Evolutionary conservation across 2,888 invertebrate species (phyloP).

Genomic region (Orthosia gracilis): DNA sequence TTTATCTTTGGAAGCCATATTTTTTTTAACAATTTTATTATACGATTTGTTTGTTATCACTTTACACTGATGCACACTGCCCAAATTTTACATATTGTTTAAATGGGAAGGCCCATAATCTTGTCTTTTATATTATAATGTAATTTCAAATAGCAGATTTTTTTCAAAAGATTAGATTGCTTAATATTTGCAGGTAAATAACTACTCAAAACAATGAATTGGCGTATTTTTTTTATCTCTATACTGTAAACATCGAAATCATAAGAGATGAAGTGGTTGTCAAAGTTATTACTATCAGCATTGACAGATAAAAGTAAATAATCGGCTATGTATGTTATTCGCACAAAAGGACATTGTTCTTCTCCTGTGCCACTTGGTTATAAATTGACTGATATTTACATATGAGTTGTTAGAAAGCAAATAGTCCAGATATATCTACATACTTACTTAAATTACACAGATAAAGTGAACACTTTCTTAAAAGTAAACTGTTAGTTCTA

Average conservation of each 20-base stretch:
- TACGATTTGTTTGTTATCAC: constrained; percentile 13
- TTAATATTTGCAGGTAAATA: not conserved
- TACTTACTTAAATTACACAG: not conserved
- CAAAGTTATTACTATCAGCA: too few relatives aligned
- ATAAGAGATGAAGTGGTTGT: too few relatives aligned
- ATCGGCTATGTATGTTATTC: not conserved
- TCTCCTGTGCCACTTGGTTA: not conserved
- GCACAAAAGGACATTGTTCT: not conserved
- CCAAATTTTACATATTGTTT: constrained; percentile 21
- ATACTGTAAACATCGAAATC: too few relatives aligned
- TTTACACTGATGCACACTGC: constrained; percentile 14
- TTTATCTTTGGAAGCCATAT: constrained; percentile 75
- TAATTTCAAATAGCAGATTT: constrained; percentile 4
- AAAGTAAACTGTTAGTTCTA: not conserved
- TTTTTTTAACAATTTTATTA: constrained; percentile 4
- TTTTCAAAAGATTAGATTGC: constrained; percentile 19
- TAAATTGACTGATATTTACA: not conserved
- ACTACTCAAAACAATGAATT: not conserved
- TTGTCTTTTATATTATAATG: constrained; percentile 14
- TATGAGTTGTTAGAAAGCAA: not conserved
- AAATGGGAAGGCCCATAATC: not conserved
- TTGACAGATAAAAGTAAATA: not conserved
- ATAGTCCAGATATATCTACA: not conserved
- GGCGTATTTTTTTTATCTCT: not conserved
- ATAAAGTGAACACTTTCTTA: not conserved